These are phyloP conservation scores for Polydrusus tereticollis DNA, from an alignment of 2,888 invertebrate genomes.

Conservation along the genomic window DNA sequence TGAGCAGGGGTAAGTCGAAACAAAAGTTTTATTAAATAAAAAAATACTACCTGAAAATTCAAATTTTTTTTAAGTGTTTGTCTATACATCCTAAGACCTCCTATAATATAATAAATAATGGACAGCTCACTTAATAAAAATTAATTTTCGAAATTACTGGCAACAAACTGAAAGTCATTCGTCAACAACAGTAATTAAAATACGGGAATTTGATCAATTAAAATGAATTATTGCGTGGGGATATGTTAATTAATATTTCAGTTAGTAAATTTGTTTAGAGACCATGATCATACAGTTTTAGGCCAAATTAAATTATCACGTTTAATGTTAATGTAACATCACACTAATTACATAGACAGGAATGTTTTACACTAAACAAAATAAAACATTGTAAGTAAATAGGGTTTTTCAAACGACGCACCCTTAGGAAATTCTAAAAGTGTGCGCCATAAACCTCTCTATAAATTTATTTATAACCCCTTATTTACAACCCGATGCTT, in stretches of 20 bases:
- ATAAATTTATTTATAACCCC: slow-evolving; percentile 13
- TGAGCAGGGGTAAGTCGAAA: too few relatives aligned
- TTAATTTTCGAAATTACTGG: slow-evolving; percentile 3
- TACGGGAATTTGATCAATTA: slow-evolving; percentile 12
- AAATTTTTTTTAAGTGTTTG: too few relatives aligned
- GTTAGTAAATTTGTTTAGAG: slow-evolving; percentile 24
- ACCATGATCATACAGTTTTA: slow-evolving; percentile 25
- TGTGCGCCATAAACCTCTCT: slow-evolving; percentile 10
- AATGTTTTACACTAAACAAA: neutral
- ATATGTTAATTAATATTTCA: slow-evolving; percentile 33
- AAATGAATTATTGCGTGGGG: slow-evolving; percentile 29
- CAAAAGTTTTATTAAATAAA: too few relatives aligned
- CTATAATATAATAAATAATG: too few relatives aligned
- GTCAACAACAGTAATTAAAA: slow-evolving; percentile 28
- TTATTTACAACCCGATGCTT: slow-evolving; percentile 20
- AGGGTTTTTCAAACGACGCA: neutral
- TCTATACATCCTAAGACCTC: neutral
- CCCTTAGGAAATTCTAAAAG: slow-evolving; percentile 1
- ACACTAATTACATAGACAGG: slow-evolving; percentile 2
- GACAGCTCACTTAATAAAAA: slow-evolving; percentile 11
- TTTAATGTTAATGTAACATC: slow-evolving; percentile 34
- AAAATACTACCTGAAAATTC: too few relatives aligned
- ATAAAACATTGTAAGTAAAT: slow-evolving; percentile 1
- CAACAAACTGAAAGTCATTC: slow-evolving; percentile 20
- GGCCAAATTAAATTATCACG: slow-evolving; percentile 27